Evolutionary conservation across 2,888 invertebrate species (phyloP).

Genomic region (Troides helena): DNA sequence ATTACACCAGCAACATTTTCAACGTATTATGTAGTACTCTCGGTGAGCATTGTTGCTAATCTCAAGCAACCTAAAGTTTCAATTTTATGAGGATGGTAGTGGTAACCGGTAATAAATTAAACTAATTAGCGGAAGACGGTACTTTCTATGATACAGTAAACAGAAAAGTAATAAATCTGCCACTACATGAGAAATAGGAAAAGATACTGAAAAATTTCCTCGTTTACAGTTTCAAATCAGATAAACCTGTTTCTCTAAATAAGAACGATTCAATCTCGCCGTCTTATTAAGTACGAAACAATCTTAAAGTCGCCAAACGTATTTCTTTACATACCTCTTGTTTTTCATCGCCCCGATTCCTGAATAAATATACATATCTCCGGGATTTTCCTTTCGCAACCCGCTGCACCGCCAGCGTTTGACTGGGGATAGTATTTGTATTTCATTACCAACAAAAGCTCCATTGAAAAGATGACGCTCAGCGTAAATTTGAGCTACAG

Average conservation of each 20-base stretch:
- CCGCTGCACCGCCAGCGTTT: constrained; percentile 58
- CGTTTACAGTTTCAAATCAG: neutral
- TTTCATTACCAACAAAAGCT: constrained; percentile 77
- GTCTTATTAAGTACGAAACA: constrained; percentile 15
- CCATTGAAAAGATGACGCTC: constrained; percentile 72
- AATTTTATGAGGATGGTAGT: neutral
- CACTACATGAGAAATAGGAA: too few relatives aligned
- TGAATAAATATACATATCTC: constrained; percentile 39
- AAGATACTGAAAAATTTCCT: too few relatives aligned
- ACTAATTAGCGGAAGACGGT: neutral
- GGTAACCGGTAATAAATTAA: neutral
- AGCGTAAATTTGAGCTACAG: constrained; percentile 67
- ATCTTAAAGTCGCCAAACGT: constrained; percentile 18
- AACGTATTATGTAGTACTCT: constrained; percentile 6
- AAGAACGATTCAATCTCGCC: neutral
- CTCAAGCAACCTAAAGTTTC: neutral
- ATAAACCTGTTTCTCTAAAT: neutral
- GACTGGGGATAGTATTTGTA: constrained; percentile 72
- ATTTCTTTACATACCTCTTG: constrained; percentile 32
- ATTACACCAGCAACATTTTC: constrained; percentile 50
- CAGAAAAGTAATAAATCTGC: too few relatives aligned
- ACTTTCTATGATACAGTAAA: too few relatives aligned
- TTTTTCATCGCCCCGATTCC: constrained; percentile 35
- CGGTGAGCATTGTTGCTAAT: neutral
- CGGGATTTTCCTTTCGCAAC: constrained; percentile 58